phyloP scores from a whole-genome alignment of 1,140 invertebrate genomes.

The Linepithema humile region DNA sequence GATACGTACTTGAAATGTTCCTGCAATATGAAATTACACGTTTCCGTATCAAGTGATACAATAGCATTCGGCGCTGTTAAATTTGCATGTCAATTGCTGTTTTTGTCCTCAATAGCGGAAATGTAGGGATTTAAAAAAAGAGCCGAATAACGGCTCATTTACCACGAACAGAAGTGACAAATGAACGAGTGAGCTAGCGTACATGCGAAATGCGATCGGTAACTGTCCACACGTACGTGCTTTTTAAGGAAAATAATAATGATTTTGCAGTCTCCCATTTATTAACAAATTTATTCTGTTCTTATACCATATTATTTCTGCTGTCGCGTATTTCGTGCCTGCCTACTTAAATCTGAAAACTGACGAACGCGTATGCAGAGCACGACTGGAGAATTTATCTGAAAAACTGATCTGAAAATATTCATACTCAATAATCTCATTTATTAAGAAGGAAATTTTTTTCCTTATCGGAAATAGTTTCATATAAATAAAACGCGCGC shows the following conservation, averaged over 20 bases:
- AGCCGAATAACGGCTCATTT: constrained; percentile 14
- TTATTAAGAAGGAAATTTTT: neutral
- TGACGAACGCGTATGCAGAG: neutral
- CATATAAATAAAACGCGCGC: neutral
- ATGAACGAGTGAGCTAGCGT: constrained; percentile 25
- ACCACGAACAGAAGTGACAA: constrained; percentile 22
- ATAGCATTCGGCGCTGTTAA: constrained; percentile 42
- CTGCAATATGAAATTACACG: constrained; percentile 14
- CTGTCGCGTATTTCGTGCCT: neutral
- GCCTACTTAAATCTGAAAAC: neutral
- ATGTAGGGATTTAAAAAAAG: neutral
- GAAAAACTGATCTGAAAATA: neutral
- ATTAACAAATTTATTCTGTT: neutral
- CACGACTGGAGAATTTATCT: neutral
- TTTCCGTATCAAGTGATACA: constrained; percentile 53
- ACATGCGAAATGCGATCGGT: neutral
- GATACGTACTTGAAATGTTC: neutral
- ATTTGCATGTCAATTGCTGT: constrained; percentile 72
- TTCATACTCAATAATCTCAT: neutral
- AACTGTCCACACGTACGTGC: neutral
- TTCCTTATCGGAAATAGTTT: neutral
- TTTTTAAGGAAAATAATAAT: neutral
- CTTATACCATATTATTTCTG: neutral
- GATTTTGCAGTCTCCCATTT: neutral
- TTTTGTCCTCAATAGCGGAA: constrained; percentile 51